Evolutionary conservation across 2,888 invertebrate genomes (phyloP), one percentile per base, ranked within the genome.

Genomic region (Trachelus tabidus): DNA sequence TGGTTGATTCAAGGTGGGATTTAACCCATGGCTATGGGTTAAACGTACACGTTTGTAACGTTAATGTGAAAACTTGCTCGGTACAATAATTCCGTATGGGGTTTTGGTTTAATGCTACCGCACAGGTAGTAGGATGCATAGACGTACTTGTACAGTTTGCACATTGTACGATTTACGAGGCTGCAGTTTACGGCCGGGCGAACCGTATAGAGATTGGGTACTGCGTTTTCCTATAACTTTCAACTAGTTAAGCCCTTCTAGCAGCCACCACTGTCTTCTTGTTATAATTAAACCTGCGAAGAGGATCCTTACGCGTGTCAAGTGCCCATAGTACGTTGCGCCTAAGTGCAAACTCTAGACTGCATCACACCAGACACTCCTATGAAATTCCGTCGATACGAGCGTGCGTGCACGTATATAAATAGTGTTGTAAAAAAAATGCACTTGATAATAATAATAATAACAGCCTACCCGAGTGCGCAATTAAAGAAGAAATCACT

Each of bases 61-160:
- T 80, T 85, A 83, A 85, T 81, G 81, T 81, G 83, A 81, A 79
- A 85, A 85, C 81, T 85, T 83, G 77, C 35, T 40, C 71, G 79
- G 69, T 33, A 15, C 30, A 33, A 40, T 33, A 69, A 33, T 69
- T 69, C 69, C 33, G 15, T 69, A 69, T 30, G 23, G 31, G 69
- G 11, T 33, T 69, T 40, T 40, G 40, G 40, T 15, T 40, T 40
- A 15, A 40, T 15, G 40, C 15, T 15, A 15, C 15, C 40, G 40
- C 40, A 15, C 15, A 15, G 69, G 69, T 33, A 69, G 31, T 69
- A 69, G 6, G 4, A 30, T 4, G 69, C 69, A 69, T 30, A 69
- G 69, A 23, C 4, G 69, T n/a, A 30, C 69, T 33, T 33, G 69
- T 69, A 23, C 69, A 56, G 79, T 84, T 84, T 84, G 80, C 79